Conservation (phyloP, 2,888 invertebrate genomes). For the Taphrorychus bicolor region DNA sequence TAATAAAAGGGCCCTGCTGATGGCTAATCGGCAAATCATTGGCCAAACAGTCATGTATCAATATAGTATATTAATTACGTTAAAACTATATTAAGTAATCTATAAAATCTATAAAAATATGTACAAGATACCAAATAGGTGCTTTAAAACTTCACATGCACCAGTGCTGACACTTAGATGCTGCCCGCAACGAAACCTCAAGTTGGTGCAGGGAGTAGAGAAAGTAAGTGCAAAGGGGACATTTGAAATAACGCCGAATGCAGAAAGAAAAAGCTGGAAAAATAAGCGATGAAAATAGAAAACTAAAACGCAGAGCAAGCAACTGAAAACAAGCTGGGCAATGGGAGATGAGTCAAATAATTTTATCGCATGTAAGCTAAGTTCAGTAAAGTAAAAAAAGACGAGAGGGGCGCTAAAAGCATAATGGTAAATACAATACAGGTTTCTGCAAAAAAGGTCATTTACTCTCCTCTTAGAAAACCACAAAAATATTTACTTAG, state of each 20-base stretch:
- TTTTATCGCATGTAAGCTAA: background rate
- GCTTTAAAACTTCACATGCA: slow-evolving; percentile 7
- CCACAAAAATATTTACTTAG: too few relatives aligned
- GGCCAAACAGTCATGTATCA: too few relatives aligned
- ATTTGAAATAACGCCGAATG: background rate
- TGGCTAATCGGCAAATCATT: too few relatives aligned
- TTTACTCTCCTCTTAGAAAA: too few relatives aligned
- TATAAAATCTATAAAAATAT: background rate
- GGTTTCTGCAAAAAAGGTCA: background rate
- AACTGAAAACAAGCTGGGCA: slow-evolving; percentile 34
- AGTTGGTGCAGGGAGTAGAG: background rate
- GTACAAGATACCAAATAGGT: background rate
- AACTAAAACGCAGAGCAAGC: slow-evolving; percentile 34
- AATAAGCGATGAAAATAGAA: slow-evolving; percentile 18
- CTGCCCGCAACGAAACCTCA: background rate
- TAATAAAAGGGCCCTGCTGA: too few relatives aligned
- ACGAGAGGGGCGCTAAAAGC: background rate
- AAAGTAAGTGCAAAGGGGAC: background rate
- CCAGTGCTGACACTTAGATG: background rate
- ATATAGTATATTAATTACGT: background rate
- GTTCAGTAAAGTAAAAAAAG: background rate
- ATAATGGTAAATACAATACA: background rate
- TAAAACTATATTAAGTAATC: background rate
- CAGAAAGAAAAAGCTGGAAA: background rate
- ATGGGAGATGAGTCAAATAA: background rate